Evolutionary conservation across 2,888 invertebrate species (phyloP).

Genomic region (Falcaria lacertinaria): DNA sequence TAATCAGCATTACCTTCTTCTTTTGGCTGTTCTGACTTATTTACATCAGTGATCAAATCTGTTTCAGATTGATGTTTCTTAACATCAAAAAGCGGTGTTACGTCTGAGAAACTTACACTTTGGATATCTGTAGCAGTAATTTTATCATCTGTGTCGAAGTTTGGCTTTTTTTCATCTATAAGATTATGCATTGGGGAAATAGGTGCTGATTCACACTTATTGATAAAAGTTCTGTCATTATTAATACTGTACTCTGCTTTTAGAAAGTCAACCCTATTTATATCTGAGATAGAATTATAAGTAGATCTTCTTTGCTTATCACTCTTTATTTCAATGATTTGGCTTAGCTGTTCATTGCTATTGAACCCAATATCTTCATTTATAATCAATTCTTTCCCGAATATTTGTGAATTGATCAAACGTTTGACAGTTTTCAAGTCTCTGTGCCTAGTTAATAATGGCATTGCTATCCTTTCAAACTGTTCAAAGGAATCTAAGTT

Average conservation of each 20-base stretch:
- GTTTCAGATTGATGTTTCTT: neutral
- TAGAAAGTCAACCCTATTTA: neutral
- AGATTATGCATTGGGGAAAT: no score
- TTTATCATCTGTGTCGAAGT: no score
- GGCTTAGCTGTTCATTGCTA: conserved; percentile 18
- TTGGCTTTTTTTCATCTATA: no score
- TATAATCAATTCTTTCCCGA: conserved; percentile 36
- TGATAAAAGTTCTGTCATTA: neutral
- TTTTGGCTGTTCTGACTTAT: conserved; percentile 2
- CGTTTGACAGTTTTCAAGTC: conserved; percentile 40
- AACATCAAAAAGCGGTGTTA: neutral
- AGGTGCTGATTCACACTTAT: no score
- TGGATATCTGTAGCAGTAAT: no score
- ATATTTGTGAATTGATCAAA: conserved; percentile 55
- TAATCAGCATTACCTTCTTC: neutral
- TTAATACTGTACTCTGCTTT: neutral
- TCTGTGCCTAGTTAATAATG: conserved; percentile 36
- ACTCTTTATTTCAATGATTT: conserved; percentile 21
- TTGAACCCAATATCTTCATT: conserved; percentile 20
- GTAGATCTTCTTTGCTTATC: neutral
- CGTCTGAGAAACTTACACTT: no score
- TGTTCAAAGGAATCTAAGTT: conserved; percentile 55
- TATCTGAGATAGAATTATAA: neutral
- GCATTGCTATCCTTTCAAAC: conserved; percentile 52
- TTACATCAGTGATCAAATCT: conserved; percentile 6